A percentile compares a stretch with the other conserved stretches of the same genome.
Evolutionary conservation across 2,797 vertebrate species (phyloP).

Genomic region (Cossypha heuglini): DNA sequence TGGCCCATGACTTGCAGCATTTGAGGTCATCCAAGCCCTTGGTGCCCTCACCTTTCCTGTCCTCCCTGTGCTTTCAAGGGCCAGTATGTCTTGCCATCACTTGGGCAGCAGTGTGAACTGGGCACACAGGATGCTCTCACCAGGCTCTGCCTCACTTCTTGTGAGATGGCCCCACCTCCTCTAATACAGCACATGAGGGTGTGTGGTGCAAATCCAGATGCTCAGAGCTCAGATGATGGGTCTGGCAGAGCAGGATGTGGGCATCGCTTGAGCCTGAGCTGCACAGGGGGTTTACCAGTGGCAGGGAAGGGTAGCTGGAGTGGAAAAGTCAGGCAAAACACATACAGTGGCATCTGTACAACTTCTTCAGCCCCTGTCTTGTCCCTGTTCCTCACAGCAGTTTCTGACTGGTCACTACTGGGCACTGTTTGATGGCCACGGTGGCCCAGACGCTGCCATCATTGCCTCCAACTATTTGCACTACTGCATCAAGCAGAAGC

Average conservation of each 20-base stretch:
- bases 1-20: not conserved
- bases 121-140: not conserved
- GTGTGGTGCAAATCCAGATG: not conserved
- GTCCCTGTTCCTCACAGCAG: conserved; percentile 9
- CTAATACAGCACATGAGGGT: accelerated
- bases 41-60: not conserved
- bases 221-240: not conserved
- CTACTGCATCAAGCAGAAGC: conserved; percentile 77
- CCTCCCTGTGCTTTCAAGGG: not conserved
- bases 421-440: conserved; percentile 79
- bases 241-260: not conserved
- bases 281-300: not conserved
- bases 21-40: not conserved
- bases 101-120: accelerated
- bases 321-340: not conserved
- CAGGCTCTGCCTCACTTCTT: not conserved
- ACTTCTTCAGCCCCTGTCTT: not conserved
- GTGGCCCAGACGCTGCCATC: conserved; percentile 75
- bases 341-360: accelerated
- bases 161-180: not conserved
- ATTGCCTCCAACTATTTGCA: conserved; percentile 78
- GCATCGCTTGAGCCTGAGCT: not conserved
- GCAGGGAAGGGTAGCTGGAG: not conserved
- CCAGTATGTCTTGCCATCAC: accelerated
- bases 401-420: conserved; percentile 75